Base-by-base conservation (phyloP, 2,888 invertebrate genomes). In the Heterodera filipjevi region DNA sequence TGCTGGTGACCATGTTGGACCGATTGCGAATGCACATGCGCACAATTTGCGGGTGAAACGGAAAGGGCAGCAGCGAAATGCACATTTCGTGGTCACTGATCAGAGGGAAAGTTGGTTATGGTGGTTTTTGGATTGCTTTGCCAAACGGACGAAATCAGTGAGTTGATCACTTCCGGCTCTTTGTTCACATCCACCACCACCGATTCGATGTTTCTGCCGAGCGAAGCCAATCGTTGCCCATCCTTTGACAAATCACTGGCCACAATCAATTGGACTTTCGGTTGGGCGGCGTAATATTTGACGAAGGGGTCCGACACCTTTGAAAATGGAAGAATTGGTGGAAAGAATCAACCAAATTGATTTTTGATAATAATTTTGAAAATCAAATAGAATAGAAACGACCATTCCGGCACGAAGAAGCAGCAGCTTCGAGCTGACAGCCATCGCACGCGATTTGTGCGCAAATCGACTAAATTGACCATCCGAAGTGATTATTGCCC, bases 1-100 rank as follows among this genome's bases (percentile, higher is more conserved):
- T 96, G 0, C 97, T 96, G 0, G 99, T 99, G 30, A 99, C 96
- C 93, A 99, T 93, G 90, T 99, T 95, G 0, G 93, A 94, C 81
- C 93, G 92, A 81, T 93, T 92, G n/a, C 92, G 92, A 76, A 99
- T 94, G 89, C 98, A 99, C 30, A 93, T 93, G 86, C 93, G 92
- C 0, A 97, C 98, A 3, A 92, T 93, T 8, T 93, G 91, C 0
- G 94, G 94, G 89, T 99, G 99, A 49, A 96, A 92, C 27, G 93
- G 92, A 89, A 95, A 96, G 0, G 99, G 99, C 71, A 99, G 91
- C 68, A 99, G 92, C 0, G 97, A 91, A 71, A 92, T 90, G 22
- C 91, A 91, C 30, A 92, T 82, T 82, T 92, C 91, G 84, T 91
- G 90, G 32, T 93, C 92, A 2, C 92, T 92, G 49, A 49, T 12